Evolutionary conservation across 2,797 vertebrate species (phyloP).

Genomic region (Xyrichtys novacula): DNA sequence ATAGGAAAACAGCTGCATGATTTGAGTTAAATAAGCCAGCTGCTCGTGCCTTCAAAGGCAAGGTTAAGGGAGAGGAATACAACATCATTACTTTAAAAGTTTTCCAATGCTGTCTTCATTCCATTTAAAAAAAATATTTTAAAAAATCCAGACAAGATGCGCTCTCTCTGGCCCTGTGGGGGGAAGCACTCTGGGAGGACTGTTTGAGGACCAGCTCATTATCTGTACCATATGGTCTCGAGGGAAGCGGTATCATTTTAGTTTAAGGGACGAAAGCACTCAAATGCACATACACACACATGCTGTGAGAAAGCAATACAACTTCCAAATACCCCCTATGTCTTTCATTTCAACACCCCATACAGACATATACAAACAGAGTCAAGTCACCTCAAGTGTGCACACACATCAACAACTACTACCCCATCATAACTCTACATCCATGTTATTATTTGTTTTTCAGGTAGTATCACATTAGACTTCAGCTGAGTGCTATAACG

Average conservation of each 20-base stretch:
- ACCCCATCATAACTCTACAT: neutral
- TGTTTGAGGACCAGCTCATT: constrained; percentile 55
- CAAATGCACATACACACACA: constrained; percentile 29
- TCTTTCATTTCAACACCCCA: constrained; percentile 39
- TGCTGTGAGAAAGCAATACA: constrained; percentile 61
- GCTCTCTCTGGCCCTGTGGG: constrained; percentile 18
- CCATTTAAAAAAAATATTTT: constrained; percentile 36
- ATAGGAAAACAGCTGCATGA: constrained; percentile 2
- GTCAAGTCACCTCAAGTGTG: neutral
- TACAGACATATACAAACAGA: neutral
- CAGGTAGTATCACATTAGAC: neutral
- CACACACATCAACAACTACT: neutral
- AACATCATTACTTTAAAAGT: constrained; percentile 20
- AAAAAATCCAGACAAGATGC: constrained; percentile 19
- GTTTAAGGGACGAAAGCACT: constrained; percentile 59
- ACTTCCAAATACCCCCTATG: constrained; percentile 34
- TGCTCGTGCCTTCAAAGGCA: neutral
- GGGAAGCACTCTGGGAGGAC: constrained; percentile 12
- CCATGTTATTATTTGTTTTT: neutral
- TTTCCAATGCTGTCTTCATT: constrained; percentile 15
- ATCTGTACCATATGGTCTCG: constrained; percentile 61
- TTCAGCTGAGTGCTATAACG: neutral
- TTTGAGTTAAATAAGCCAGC: constrained; percentile 7
- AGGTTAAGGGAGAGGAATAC: constrained; percentile 6
- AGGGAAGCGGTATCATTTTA: constrained; percentile 60